Evolutionary conservation across 1,140 invertebrate species (phyloP).

Genomic region (Solenopsis invicta): DNA sequence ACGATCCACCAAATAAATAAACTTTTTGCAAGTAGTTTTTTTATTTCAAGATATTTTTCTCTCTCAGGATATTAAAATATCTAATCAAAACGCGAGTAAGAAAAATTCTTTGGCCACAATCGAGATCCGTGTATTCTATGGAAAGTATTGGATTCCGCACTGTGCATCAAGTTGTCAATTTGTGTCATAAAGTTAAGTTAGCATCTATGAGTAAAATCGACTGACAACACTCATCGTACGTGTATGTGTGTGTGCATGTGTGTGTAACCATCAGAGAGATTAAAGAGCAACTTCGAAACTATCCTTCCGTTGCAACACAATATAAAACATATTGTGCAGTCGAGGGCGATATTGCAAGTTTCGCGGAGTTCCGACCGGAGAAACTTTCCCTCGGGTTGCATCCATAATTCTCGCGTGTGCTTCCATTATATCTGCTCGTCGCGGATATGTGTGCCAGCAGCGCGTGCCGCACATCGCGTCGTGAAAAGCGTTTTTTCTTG

Average conservation of each 20-base stretch:
- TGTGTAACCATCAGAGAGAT: neutral
- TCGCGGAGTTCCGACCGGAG: slow-evolving; percentile 14
- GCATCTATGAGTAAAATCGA: neutral
- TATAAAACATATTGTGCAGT: slow-evolving; percentile 45
- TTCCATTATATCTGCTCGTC: neutral
- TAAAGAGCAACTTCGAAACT: slow-evolving; percentile 33
- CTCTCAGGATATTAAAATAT: neutral
- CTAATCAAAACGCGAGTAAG: neutral
- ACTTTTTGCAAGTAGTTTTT: too few species aligned
- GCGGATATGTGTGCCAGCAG: neutral
- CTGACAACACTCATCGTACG: neutral
- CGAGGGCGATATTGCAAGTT: slow-evolving; percentile 27
- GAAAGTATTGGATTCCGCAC: neutral
- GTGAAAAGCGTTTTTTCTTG: slow-evolving; percentile 17
- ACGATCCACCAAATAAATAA: too few species aligned
- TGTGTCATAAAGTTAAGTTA: slow-evolving; percentile 1
- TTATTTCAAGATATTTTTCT: too few species aligned
- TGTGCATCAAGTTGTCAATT: neutral
- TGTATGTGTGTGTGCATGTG: neutral
- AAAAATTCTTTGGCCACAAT: neutral
- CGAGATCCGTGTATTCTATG: neutral
- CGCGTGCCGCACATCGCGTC: neutral
- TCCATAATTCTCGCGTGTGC: slow-evolving; percentile 21
- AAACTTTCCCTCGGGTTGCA: slow-evolving; percentile 26
- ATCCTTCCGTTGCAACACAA: slow-evolving; percentile 13